phyloP scores from a whole-genome alignment of 2,888 invertebrate species.

The Kuschelorhynchus macadamiae region DNA sequence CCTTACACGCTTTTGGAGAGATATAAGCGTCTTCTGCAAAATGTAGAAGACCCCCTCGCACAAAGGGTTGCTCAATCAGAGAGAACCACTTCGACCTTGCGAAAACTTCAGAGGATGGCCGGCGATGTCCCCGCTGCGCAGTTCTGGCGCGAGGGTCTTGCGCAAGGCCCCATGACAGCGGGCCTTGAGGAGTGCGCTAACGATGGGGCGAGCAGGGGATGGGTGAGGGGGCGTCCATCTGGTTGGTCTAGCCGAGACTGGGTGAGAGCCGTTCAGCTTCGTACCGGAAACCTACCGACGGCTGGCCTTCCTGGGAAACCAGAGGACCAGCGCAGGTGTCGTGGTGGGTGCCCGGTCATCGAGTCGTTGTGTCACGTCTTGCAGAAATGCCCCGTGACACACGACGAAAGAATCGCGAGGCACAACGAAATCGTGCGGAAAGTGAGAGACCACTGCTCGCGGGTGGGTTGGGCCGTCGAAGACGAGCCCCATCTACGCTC shows the following conservation, averaged over 20 bases:
- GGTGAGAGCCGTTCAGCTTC: constrained; percentile 52
- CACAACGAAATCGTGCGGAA: constrained; percentile 8
- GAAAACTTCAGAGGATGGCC: no score
- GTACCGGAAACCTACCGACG: constrained; percentile 52
- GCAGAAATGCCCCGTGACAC: constrained; percentile 25
- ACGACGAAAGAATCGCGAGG: not conserved
- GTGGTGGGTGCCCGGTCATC: constrained; percentile 43
- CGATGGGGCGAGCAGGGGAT: constrained; percentile 33
- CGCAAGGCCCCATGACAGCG: constrained; percentile 16
- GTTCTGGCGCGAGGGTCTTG: constrained; percentile 28
- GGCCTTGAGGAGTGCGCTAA: constrained; percentile 31
- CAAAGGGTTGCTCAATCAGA: no score
- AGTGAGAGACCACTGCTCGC: not conserved
- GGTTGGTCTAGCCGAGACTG: constrained; percentile 55
- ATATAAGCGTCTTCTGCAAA: no score
- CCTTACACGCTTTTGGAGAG: no score
- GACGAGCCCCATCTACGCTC: constrained; percentile 18
- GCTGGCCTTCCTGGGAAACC: constrained; percentile 53
- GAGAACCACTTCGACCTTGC: no score
- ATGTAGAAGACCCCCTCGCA: no score
- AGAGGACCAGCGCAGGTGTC: constrained; percentile 38
- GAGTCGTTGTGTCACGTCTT: constrained; percentile 51
- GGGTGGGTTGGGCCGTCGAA: not conserved
- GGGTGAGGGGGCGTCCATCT: constrained; percentile 33
- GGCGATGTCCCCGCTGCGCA: constrained; percentile 25